Evolutionary conservation across 2,113 vertebrate species (phyloP).

Genomic region (Trinectes maculatus): DNA sequence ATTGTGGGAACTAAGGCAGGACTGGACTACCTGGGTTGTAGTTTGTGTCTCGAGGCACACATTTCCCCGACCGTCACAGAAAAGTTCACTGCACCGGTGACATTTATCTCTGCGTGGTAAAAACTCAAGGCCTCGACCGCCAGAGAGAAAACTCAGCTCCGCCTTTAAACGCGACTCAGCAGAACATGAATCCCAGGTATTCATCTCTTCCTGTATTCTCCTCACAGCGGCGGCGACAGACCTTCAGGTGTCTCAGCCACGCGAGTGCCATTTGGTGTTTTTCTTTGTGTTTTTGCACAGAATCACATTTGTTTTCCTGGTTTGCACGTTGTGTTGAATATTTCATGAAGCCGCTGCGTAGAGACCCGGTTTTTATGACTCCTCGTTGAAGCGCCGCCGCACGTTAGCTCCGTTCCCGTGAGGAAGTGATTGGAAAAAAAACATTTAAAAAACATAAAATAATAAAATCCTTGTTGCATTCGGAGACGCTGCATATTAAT

Average conservation of each 20-base stretch:
- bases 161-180: not conserved
- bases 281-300: slow-evolving; percentile 8
- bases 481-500: no score
- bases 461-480: not conserved
- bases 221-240: not conserved
- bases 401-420: slow-evolving; percentile 46
- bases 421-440: slow-evolving; percentile 25
- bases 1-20: no score
- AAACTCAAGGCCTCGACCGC: not conserved
- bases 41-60: not conserved
- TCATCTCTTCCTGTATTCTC: not conserved
- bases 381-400: slow-evolving; percentile 46
- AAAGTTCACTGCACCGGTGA: not conserved
- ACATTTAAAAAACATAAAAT: slow-evolving; percentile 23
- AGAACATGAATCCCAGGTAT: not conserved
- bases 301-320: slow-evolving; percentile 23
- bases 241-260: slow-evolving; percentile 2
- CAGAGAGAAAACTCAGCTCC: not conserved
- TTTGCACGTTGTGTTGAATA: slow-evolving; percentile 52
- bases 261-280: not conserved
- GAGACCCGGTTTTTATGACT: slow-evolving; percentile 60
- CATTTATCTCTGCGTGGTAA: not conserved
- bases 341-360: slow-evolving; percentile 58
- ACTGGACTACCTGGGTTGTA: no score
- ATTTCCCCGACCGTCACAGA: not conserved